Evolutionary conservation across 2,113 vertebrate species (phyloP), one percentile per base, ranked within the genome.

Genomic region (Hydrolagus affinis): DNA sequence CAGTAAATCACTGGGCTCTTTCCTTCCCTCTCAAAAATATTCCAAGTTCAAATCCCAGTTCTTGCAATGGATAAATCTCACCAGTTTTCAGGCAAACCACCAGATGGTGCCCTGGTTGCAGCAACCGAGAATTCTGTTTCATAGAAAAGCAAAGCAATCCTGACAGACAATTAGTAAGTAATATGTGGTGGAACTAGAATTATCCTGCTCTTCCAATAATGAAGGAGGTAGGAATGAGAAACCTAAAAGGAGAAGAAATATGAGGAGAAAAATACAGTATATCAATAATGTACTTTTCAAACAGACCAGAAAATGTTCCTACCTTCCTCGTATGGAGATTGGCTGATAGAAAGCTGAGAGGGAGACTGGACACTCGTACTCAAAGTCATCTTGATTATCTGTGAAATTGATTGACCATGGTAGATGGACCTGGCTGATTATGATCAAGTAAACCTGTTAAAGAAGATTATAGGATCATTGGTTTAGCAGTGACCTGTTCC

Each of bases 261-360:
- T 15, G 57, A 23, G 57, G 23, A 19, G 59, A 25, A 23, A 12
- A 62, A 28, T 4, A 59, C 14, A 28, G 57, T 6, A 25, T 11
- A 59, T 78, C 74, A 77, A 70, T 71, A 57, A 25, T 71, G 69
- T 85, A 85, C 77, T 30, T n/a, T 83, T 21, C 23, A 23, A 28
- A 25, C 30, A 30, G 68, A 68, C 78, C 32, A 17, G 10, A 77
- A 74, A 19, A 25, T 44, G 30, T 57, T 70, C 85, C 87, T 86
- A 93, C 93, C 92, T 94, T 80, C 87, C 85, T 74, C 86, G 90
- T 85, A 93, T 87, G 25, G 92, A 94, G 9, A 91, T 76, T 0
- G 92, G 92, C 83, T 90, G 90, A 83, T 93, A 91, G 62, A 93
- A 89, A 75, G 90, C 90, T 73, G 74, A 91, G 68, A 92, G 88